phyloP scores from a whole-genome alignment of 1,140 invertebrate species.

The Artemia franciscana region DNA sequence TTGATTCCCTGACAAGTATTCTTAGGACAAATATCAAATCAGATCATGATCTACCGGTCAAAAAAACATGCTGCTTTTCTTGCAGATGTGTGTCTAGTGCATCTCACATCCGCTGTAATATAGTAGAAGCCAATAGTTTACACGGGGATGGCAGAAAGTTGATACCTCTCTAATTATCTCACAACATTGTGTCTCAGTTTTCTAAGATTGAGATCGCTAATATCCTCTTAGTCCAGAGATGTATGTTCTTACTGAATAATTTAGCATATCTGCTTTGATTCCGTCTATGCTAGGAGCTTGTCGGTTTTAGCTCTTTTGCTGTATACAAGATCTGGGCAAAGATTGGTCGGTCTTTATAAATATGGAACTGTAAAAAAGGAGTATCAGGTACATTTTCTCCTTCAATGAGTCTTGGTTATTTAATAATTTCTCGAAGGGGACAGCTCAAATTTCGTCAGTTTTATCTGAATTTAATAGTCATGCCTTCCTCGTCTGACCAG shows the following conservation, averaged over 20 bases:
- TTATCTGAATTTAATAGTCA: too few species aligned
- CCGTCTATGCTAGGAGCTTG: neutral
- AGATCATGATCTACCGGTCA: neutral
- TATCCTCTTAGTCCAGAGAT: too few species aligned
- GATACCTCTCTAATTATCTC: neutral
- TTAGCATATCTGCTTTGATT: neutral
- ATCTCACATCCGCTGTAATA: neutral
- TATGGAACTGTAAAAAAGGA: neutral
- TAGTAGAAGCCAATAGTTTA: neutral
- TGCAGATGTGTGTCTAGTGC: neutral
- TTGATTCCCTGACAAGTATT: neutral
- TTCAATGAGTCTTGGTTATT: neutral
- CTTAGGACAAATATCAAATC: too few species aligned
- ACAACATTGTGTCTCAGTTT: neutral
- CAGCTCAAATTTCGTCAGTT: too few species aligned
- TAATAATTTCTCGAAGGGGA: too few species aligned
- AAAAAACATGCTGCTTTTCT: neutral
- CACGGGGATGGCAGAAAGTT: neutral
- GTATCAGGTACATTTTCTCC: neutral
- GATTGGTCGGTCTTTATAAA: neutral
- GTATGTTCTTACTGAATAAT: neutral
- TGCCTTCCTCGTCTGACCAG: too few species aligned
- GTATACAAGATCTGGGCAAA: neutral
- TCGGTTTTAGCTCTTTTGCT: neutral
- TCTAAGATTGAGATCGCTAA: neutral